A percentile compares a stretch with the other conserved stretches of the same genome.
Evolutionary conservation across 2,797 vertebrate species (phyloP).

Genomic region (Apodemus agrarius): DNA sequence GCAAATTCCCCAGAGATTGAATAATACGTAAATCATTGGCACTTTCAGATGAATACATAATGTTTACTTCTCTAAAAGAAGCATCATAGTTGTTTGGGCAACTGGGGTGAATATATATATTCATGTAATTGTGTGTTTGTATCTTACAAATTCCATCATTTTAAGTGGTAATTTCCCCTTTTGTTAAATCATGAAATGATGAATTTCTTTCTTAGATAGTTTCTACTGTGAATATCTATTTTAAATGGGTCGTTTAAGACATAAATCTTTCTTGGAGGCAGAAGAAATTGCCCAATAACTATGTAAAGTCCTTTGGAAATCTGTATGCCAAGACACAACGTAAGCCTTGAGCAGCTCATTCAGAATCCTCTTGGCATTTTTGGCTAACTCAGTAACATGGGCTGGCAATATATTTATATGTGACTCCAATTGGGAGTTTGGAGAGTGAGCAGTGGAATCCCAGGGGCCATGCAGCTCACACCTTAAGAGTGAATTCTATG

Average conservation of each 20-base stretch:
- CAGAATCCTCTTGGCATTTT: not conserved
- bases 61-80: constrained; percentile 40
- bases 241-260: constrained; percentile 28
- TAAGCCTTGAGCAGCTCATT: not conserved
- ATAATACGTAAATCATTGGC: constrained; percentile 13
- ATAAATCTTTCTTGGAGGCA: not conserved
- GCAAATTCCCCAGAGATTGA: not conserved
- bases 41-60: constrained; percentile 4
- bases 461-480: not conserved
- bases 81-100: not conserved
- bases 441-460: not conserved
- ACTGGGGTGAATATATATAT: not conserved
- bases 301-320: not conserved
- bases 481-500: not conserved
- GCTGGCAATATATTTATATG: not conserved
- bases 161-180: not conserved
- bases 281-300: not conserved
- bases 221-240: constrained; percentile 15
- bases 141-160: constrained; percentile 4
- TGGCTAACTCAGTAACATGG: constrained; percentile 12
- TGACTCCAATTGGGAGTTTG: not conserved
- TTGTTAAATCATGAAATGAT: constrained; percentile 5
- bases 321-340: not conserved
- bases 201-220: not conserved
- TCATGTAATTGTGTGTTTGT: not conserved